Conservation (phyloP, 2,113 vertebrate genomes). For the Mola mola region DNA sequence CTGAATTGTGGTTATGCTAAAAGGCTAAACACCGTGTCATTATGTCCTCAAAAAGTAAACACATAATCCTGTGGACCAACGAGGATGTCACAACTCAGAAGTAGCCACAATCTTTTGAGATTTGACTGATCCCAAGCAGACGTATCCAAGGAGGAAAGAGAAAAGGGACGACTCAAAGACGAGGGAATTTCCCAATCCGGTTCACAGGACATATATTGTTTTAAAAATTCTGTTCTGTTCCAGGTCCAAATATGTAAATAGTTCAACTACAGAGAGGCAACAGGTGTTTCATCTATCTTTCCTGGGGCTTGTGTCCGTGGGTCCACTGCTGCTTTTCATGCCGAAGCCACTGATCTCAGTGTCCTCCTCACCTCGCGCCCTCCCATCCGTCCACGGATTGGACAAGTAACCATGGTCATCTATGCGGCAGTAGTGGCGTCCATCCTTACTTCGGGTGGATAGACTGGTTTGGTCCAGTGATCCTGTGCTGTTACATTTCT, state of each 20-base stretch:
- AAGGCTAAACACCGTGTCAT: slow-evolving; percentile 21
- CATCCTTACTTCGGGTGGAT: slow-evolving; percentile 63
- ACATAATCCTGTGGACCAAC: slow-evolving; percentile 9
- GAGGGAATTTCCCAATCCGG: slow-evolving; percentile 24
- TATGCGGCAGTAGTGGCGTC: slow-evolving; percentile 38
- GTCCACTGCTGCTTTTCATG: too few species aligned
- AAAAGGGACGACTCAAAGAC: slow-evolving; percentile 50
- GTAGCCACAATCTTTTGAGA: slow-evolving; percentile 41
- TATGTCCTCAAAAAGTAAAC: slow-evolving; percentile 14
- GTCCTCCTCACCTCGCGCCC: slow-evolving; percentile 28
- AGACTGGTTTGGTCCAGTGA: slow-evolving; percentile 79
- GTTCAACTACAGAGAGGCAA: slow-evolving; percentile 30
- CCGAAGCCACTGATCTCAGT: slow-evolving; percentile 42
- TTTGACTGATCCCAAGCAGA: slow-evolving; percentile 44
- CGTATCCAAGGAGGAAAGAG: slow-evolving; percentile 32
- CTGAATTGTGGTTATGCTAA: slow-evolving; percentile 21
- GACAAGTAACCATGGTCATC: slow-evolving; percentile 64
- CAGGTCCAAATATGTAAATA: slow-evolving; percentile 43
- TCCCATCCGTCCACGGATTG: slow-evolving; percentile 61
- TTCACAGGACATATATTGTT: slow-evolving; percentile 38
- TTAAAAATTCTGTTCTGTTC: slow-evolving; percentile 35
- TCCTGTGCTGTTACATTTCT: slow-evolving; percentile 93
- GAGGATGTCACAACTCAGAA: slow-evolving; percentile 26
- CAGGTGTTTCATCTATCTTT: slow-evolving; percentile 82
- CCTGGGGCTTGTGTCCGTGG: slow-evolving; percentile 66